Evolutionary conservation across 1,140 invertebrate species (phyloP), one percentile per base, ranked within the genome.

Genomic region (Lordiphosa stackelbergi): DNA sequence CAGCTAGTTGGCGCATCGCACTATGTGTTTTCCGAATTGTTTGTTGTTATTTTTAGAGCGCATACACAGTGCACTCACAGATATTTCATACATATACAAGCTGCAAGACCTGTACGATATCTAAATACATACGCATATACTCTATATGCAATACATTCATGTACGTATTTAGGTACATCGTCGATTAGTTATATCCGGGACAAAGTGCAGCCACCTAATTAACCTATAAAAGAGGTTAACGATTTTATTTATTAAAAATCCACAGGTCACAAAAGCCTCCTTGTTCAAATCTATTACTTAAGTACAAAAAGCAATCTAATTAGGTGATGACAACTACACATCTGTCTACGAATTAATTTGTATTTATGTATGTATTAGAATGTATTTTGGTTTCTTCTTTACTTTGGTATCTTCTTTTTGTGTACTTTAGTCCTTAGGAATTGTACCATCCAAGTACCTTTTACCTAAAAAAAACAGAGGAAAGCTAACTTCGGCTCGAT

Each of bases 1-100:
- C 52, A 66, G 52, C 52, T 68, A 69, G 51, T 62, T 69, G 56
- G 65, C 65, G 65, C 65, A 69, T 59, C 65, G 48, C 64, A 69
- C 65, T 53, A 64, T 57, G 49, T 59, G 55, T 53, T 59, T 41
- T 68, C 54, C 53, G 47, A 53, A 40, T 43, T 42, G 37, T 42
- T 28, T 53, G 22, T 53, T 31, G 22, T 40, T 41, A 41, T 53
- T 53, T 52, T 52, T 38, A 38, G 19, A 37, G 22, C 37, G 12
- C 11, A 49, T 62, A 66, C 43, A 52, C 47, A 68, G 42, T 52
- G 51, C 45, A 46, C 41, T 19, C 59, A 31, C 43, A 37, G 40
- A 48, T 31, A 45, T 47, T 13, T 5, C 16, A 51, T 59, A 28
- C 31, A 41, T 53, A 22, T 43, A 43, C 31, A 47, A 11, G 34